Percentiles rank a stretch among this genome's conserved stretches.
Conservation (phyloP, 2,888 invertebrate species). For the Diachrysia chrysitis region DNA sequence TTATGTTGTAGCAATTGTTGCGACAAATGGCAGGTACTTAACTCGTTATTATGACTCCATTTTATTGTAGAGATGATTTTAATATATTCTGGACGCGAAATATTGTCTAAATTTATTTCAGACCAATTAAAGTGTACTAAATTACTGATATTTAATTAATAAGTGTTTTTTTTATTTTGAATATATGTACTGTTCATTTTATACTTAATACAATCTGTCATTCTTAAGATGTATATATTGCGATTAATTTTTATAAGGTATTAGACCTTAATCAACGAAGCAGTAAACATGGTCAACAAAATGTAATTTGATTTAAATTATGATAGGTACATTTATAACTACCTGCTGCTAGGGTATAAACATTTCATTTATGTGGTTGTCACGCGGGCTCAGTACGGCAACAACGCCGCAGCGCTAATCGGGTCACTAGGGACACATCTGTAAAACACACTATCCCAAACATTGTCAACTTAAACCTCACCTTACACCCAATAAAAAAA, state of each 20-base stretch:
- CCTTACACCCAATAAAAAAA: conserved; percentile 66
- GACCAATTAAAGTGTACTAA: too few species aligned
- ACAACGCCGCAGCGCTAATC: neutral
- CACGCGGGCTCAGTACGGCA: neutral
- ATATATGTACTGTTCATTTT: too few species aligned
- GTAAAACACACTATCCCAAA: conserved; percentile 25
- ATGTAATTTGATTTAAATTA: too few species aligned
- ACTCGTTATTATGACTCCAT: conserved; percentile 13
- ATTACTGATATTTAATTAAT: too few species aligned
- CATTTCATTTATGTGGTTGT: neutral
- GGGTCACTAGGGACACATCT: neutral
- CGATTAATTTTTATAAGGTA: too few species aligned
- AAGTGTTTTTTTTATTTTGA: too few species aligned
- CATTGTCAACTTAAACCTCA: conserved; percentile 29
- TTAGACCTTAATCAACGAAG: too few species aligned
- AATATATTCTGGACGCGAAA: conserved; percentile 9
- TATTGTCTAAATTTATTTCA: too few species aligned
- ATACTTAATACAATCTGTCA: too few species aligned
- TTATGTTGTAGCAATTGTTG: conserved; percentile 51
- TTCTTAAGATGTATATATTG: too few species aligned
- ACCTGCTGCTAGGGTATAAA: neutral
- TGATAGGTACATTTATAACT: neutral
- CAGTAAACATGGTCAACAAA: too few species aligned
- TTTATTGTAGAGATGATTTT: conserved; percentile 10
- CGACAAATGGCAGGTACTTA: conserved; percentile 21